Percentiles rank a stretch among this genome's conserved stretches.
phyloP scores from a whole-genome alignment of 2,113 vertebrate species.

The Eira barbara region DNA sequence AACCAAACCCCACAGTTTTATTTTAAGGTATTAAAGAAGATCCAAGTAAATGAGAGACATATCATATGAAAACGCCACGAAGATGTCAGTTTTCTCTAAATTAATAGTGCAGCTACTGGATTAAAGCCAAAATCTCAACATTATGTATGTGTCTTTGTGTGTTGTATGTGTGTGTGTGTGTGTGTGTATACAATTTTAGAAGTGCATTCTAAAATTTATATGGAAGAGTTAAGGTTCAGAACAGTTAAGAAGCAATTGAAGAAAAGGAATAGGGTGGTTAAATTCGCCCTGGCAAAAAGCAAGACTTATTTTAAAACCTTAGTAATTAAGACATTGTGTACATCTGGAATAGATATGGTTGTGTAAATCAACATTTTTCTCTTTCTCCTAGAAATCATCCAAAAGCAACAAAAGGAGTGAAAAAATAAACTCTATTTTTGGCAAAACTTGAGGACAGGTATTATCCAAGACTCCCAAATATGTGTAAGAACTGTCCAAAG shows the following conservation, averaged over 20 bases:
- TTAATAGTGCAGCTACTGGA: conserved; percentile 1
- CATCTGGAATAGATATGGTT: conserved; percentile 60
- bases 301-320: conserved; percentile 40
- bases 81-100: neutral
- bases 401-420: conserved; percentile 40
- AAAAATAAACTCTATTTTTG: conserved; percentile 53
- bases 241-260: neutral
- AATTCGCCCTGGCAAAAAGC: conserved; percentile 39
- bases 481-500: conserved; percentile 26
- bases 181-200: neutral
- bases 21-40: conserved; percentile 5
- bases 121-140: conserved; percentile 33
- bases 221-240: neutral
- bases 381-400: conserved; percentile 45
- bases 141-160: neutral
- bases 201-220: neutral
- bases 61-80: neutral
- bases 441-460: conserved; percentile 36
- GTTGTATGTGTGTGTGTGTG: too few relatives aligned
- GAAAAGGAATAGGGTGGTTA: neutral
- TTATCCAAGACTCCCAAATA: conserved; percentile 30
- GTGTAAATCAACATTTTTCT: conserved; percentile 40
- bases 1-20: neutral
- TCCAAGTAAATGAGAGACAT: neutral
- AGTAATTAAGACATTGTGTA: conserved; percentile 48